A percentile compares a stretch with the other conserved stretches of the same genome.
Evolutionary conservation across 1,140 invertebrate genomes (phyloP).

Genomic region (Coelopa frigida): DNA sequence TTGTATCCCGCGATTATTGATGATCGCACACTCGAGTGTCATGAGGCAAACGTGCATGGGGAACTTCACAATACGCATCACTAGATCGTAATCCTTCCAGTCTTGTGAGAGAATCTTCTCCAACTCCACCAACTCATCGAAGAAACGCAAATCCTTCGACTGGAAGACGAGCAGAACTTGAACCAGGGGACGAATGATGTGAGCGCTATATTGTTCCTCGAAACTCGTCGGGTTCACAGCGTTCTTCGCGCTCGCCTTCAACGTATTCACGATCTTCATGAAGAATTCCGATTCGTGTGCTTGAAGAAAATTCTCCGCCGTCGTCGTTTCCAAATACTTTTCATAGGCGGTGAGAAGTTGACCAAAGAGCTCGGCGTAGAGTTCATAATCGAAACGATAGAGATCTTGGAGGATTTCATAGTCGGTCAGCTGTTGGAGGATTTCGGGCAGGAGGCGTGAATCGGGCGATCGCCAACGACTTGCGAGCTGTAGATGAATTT

Average conservation of each 20-base stretch:
- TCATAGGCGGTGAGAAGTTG: constrained; percentile 25
- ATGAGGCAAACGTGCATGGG: constrained; percentile 19
- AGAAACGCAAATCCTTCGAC: constrained; percentile 15
- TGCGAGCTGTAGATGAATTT: not conserved
- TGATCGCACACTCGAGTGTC: constrained; percentile 10
- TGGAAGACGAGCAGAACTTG: constrained; percentile 20
- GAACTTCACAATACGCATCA: constrained; percentile 5
- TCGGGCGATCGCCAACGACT: not conserved
- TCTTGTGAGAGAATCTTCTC: constrained; percentile 16
- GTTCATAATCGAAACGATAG: constrained; percentile 19
- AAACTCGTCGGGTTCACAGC: constrained; percentile 12
- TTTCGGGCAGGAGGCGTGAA: constrained; percentile 5
- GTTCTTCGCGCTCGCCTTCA: constrained; percentile 23
- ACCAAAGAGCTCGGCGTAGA: constrained; percentile 19
- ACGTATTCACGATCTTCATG: constrained; percentile 19
- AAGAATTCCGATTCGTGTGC: constrained; percentile 21
- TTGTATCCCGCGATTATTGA: constrained; percentile 8
- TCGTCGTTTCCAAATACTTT: constrained; percentile 11
- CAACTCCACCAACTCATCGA: constrained; percentile 23
- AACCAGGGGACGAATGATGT: constrained; percentile 16
- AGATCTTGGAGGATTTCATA: constrained; percentile 32
- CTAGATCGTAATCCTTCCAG: not conserved
- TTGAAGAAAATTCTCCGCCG: not conserved
- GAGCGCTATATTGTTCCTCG: constrained; percentile 12
- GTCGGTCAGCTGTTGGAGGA: constrained; percentile 19